These are phyloP conservation scores for Raja brachyura DNA, from an alignment of 2,113 vertebrate species.

Conservation along the genomic window DNA sequence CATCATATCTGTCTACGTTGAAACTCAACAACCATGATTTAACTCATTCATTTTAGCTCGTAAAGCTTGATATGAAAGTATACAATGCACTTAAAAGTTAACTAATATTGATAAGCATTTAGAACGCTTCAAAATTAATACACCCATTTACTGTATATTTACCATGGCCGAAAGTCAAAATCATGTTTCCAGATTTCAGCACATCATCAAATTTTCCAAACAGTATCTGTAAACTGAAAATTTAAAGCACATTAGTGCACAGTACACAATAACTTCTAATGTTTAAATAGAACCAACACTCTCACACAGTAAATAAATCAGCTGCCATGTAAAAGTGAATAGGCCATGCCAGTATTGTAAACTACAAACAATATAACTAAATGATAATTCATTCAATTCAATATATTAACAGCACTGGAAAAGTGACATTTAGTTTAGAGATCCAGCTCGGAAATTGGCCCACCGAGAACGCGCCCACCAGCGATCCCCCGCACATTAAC, in stretches of 20 bases:
- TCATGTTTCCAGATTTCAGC: constrained; percentile 81
- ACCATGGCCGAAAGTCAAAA: constrained; percentile 78
- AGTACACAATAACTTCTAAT: background rate
- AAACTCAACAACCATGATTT: too few species aligned
- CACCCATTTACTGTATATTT: constrained; percentile 51
- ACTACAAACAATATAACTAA: background rate
- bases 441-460: too few species aligned
- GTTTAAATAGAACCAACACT: background rate
- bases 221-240: constrained; percentile 80
- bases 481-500: too few species aligned
- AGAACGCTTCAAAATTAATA: background rate
- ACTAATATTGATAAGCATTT: background rate
- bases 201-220: constrained; percentile 91
- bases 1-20: too few species aligned
- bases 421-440: too few species aligned
- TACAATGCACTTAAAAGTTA: background rate
- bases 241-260: background rate
- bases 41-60: too few species aligned
- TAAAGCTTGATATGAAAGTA: too few species aligned
- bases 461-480: too few species aligned
- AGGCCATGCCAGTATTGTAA: background rate
- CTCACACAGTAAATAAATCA: background rate
- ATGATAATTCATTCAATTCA: background rate
- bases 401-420: background rate
- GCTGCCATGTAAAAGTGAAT: background rate